These are phyloP conservation scores for Diprion similis DNA, from an alignment of 1,140 invertebrate genomes.

Conservation along the genomic window DNA sequence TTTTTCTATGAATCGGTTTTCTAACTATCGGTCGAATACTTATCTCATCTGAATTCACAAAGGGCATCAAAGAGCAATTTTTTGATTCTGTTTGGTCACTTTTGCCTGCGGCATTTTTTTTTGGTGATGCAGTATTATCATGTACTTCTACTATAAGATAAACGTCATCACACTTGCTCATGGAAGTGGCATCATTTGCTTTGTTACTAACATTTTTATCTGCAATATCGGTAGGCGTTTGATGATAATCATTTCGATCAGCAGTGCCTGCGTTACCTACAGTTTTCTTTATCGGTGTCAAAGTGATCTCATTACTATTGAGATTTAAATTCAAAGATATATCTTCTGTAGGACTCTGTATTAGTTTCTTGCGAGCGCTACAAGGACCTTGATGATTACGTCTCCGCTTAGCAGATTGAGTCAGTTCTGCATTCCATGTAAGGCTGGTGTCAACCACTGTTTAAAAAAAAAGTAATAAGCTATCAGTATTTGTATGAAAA, in stretches of 20 bases:
- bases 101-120: neutral
- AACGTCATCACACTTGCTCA: neutral
- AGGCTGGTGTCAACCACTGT: neutral
- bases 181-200: neutral
- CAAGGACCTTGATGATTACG: constrained; percentile 17
- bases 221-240: neutral
- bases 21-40: constrained; percentile 1
- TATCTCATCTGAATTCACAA: constrained; percentile 9
- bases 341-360: constrained; percentile 12
- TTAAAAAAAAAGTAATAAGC: neutral
- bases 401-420: constrained; percentile 15
- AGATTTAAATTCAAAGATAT: constrained; percentile 4
- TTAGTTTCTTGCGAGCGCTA: constrained; percentile 21
- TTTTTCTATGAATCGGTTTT: neutral
- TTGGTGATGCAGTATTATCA: neutral
- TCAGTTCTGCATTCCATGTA: constrained; percentile 19
- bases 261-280: neutral
- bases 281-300: constrained; percentile 18
- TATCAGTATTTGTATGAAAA: neutral
- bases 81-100: neutral
- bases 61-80: neutral
- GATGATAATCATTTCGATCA: neutral
- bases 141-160: neutral
- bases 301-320: constrained; percentile 8
- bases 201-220: neutral